Evolutionary conservation across 2,113 vertebrate species (phyloP), one percentile per base, ranked within the genome.

Genomic region (Camelus bactrianus): DNA sequence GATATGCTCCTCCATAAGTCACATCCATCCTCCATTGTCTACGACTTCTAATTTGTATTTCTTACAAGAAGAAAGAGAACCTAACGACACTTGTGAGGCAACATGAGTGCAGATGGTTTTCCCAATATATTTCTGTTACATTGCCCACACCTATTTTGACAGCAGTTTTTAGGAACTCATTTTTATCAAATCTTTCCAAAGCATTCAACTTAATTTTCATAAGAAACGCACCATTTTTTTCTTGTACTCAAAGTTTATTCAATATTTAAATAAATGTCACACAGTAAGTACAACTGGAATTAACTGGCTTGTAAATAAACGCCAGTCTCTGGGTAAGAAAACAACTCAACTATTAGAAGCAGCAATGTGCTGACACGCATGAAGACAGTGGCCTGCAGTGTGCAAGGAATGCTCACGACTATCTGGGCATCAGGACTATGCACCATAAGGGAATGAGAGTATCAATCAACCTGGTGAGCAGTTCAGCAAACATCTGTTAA

Each of bases 101-200:
- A 35, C 58, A 60, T 46, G 48, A 60, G 26, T 16, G 12, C 56
- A 93, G 5, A 83, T 12, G 35, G 22, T 86, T 72, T 94, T 72
- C 38, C 46, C 75, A 79, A 48, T 70, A 50, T 86, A 76, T 80
- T 84, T 76, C 19, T 95, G 15, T 46, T 56, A 26, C 50, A 72
- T 50, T 80, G 20, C 17, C 65, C 50, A 86, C 24, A 48, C 32
- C 58, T 73, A 83, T 95, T 54, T 91, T 81, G 84, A 93, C 20
- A 86, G 19, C 8, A 89, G 32, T 58, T 70, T 96, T 91, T 56
- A 92, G 26, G n/a, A 83, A 90, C 16, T 92, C 12, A 69, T n/a
- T 87, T 91, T 89, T 92, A 77, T 95, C 26, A 80, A 88, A 19
- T 54, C n/a, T 89, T 97, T 81, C 52, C 28, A 65, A 89, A 89